A percentile compares a stretch with the other conserved stretches of the same genome.
Conservation (phyloP, 2,113 vertebrate species). For the Datnioides undecimradiatus region DNA sequence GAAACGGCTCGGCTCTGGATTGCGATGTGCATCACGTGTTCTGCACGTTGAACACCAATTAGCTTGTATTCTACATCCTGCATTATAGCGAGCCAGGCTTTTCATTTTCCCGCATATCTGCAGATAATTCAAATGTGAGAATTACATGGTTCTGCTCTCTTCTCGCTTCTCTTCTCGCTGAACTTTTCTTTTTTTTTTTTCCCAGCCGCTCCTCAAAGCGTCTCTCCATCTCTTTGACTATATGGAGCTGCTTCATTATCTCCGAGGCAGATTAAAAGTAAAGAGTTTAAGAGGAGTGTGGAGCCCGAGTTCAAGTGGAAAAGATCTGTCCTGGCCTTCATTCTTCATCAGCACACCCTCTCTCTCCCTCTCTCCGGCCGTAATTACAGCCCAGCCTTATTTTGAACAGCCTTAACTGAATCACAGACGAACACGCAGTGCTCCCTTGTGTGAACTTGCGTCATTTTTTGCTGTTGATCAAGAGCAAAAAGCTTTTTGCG, state of each 20-base stretch:
- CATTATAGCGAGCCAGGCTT: conserved; percentile 39
- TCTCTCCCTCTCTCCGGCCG: conserved; percentile 39
- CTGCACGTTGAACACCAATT: conserved; percentile 58
- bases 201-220: conserved; percentile 48
- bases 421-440: conserved; percentile 37
- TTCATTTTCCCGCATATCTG: conserved; percentile 52
- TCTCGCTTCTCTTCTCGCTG: conserved; percentile 20
- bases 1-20: conserved; percentile 58
- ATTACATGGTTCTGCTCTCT: conserved; percentile 45
- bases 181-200: conserved; percentile 58
- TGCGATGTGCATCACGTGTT: conserved; percentile 42
- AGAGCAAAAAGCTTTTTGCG: conserved; percentile 50
- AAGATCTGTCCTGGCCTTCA: conserved; percentile 51
- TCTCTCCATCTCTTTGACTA: conserved; percentile 46
- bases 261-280: conserved; percentile 72
- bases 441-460: conserved; percentile 48
- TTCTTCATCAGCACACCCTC: conserved; percentile 46
- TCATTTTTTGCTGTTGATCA: conserved; percentile 61
- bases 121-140: conserved; percentile 62
- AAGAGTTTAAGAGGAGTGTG: conserved; percentile 56
- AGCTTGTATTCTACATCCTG: conserved; percentile 38
- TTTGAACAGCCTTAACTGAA: conserved; percentile 45
- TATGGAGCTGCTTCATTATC: conserved; percentile 65
- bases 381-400: conserved; percentile 69
- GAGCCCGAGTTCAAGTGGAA: conserved; percentile 42